phyloP scores from a whole-genome alignment of 2,797 vertebrate genomes.

The Xenopus petersii region DNA sequence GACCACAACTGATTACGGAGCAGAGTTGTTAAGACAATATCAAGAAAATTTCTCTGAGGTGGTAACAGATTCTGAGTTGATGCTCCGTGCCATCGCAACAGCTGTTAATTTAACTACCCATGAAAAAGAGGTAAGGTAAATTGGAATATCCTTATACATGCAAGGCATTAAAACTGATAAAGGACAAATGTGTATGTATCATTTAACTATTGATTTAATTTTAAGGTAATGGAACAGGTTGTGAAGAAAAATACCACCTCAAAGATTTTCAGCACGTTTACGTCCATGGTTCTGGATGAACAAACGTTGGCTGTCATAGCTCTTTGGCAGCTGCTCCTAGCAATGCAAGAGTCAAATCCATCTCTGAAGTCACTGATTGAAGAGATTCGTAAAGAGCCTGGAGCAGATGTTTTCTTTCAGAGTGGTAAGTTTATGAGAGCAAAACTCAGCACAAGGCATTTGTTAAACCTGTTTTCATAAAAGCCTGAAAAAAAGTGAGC shows the following conservation, averaged over 20 bases:
- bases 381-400: conserved; percentile 61
- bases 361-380: conserved; percentile 55
- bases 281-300: conserved; percentile 60
- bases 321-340: conserved; percentile 66
- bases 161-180: neutral
- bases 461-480: no score
- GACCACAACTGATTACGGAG: conserved; percentile 57
- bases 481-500: no score
- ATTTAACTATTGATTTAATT: conserved; percentile 8
- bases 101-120: conserved; percentile 55
- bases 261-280: conserved; percentile 52
- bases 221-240: conserved; percentile 60
- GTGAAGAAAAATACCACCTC: conserved; percentile 50
- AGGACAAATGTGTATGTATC: neutral
- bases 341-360: conserved; percentile 49
- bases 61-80: conserved; percentile 53
- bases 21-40: conserved; percentile 61
- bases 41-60: conserved; percentile 60
- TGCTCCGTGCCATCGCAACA: conserved; percentile 57
- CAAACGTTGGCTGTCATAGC: conserved; percentile 54
- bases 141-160: neutral
- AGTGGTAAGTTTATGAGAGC: conserved; percentile 52
- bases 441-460: no score
- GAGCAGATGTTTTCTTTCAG: conserved; percentile 57
- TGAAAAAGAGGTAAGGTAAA: conserved; percentile 57